Conservation (phyloP, 30 jellyfish, hydroid and myxozoan species). For the Cassiopea andromeda region DNA sequence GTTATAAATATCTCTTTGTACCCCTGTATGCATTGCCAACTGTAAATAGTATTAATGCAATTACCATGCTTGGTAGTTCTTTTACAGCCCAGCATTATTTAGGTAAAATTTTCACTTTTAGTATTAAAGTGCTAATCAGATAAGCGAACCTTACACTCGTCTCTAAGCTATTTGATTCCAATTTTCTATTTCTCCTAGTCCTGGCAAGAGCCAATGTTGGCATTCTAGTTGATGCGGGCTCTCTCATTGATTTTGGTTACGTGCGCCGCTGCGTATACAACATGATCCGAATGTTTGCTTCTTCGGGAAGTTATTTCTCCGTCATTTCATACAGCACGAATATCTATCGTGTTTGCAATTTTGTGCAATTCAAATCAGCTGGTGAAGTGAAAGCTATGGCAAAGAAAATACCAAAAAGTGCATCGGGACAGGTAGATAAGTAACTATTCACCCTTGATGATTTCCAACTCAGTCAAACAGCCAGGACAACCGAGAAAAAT, state of each 20-base stretch:
- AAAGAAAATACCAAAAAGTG: conserved; percentile 84
- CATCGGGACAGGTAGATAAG: conserved; percentile 69
- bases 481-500: no score
- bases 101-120: no score
- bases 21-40: no score
- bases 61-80: no score
- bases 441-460: no score
- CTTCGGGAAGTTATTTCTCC: conserved; percentile 90
- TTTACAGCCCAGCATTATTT: no score
- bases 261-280: conserved; percentile 87
- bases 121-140: no score
- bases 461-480: no score
- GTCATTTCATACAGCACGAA: conserved; percentile 88
- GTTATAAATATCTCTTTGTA: no score
- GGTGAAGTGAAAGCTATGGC: conserved; percentile 71
- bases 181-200: conserved; percentile 22
- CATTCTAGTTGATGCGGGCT: conserved; percentile 85
- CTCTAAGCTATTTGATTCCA: not conserved
- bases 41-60: no score
- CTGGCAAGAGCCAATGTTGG: conserved; percentile 96
- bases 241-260: conserved; percentile 82
- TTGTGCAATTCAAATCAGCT: conserved; percentile 85
- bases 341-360: conserved; percentile 80
- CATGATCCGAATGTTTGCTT: conserved; percentile 84
- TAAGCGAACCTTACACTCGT: no score